Evolutionary conservation across 2,797 vertebrate genomes (phyloP), one percentile per base, ranked within the genome.

Genomic region (Typhlichthys subterraneus): DNA sequence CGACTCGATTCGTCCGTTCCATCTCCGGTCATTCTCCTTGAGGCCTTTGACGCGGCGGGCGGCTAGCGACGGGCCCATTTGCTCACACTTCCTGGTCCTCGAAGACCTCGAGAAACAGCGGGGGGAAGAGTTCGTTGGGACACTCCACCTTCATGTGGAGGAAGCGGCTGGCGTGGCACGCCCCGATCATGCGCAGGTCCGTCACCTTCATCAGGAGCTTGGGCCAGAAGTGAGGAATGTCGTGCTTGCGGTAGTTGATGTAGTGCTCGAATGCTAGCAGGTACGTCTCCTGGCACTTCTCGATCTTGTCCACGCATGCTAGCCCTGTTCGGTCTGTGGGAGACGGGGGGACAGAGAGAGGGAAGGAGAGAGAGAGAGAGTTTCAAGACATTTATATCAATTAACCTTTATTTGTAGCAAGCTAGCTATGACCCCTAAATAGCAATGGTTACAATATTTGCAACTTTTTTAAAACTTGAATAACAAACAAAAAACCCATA

Each of bases 191-290:
- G 73, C 96, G 92, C 89, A 98, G 94, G 85, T 98, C 96, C 5
- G 96, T 98, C 90, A 97, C 95, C 91, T 98, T 98, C 96, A 98
- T 98, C 89, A 98, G 93, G 87, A 98, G 94, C 92, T 98, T 98
- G 84, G 96, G 96, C 96, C 96, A 97, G 94, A 96, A 98, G 93
- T 97, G 96, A 85, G 95, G 94, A 94, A 98, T 95, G 95, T 95
- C 95, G 94, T 98, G 96, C 95, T 98, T 97, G 91, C 96, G 95
- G 90, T 96, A 94, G 92, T 98, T 97, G 91, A 98, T 96, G 91
- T 97, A 98, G 93, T 97, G 96, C 91, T 98, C 95, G 6, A 97
- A 96, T 49, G 96, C 96, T 93, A 98, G 94, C 91, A 98, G 94
- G 90, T 96, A 98, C 0, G 93, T 93, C 92, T 98, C 96, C 93